Conservation (phyloP, 2,797 vertebrate genomes). For the Mormyrus proboscirostris region DNA sequence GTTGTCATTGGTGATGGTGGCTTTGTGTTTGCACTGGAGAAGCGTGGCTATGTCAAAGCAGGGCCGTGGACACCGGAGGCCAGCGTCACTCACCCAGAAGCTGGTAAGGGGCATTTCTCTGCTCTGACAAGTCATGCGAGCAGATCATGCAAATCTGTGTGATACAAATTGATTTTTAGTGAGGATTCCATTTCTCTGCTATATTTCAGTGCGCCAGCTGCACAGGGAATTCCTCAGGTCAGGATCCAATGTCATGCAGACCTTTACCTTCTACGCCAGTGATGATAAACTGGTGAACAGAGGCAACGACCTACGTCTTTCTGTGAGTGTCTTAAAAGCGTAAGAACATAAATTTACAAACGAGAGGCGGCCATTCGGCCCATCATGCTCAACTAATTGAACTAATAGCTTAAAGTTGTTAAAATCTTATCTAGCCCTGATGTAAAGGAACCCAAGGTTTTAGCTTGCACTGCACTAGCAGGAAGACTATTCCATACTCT, state of each 20-base stretch:
- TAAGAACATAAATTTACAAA: not conserved
- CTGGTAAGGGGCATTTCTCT: conserved; percentile 59
- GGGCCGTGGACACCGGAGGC: conserved; percentile 98
- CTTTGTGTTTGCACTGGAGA: conserved; percentile 91
- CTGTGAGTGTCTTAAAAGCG: conserved; percentile 25
- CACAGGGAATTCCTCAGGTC: conserved; percentile 90
- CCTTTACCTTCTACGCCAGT: conserved; percentile 93
- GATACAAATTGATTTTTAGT: not conserved
- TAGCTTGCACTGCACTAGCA: not conserved
- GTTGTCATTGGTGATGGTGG: conserved; percentile 92
- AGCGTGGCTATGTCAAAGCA: conserved; percentile 91
- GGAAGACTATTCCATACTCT: not conserved
- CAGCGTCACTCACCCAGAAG: conserved; percentile 82
- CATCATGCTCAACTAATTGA: not conserved
- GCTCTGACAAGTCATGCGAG: not conserved
- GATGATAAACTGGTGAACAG: conserved; percentile 94
- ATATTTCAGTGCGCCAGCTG: conserved; percentile 82
- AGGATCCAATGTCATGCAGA: conserved; percentile 89
- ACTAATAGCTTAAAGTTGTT: not conserved
- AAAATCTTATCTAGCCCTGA: not conserved
- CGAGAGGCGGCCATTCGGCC: not conserved
- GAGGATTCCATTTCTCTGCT: not conserved
- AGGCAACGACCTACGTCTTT: conserved; percentile 70
- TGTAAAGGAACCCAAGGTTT: not conserved
- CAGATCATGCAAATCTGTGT: not conserved